phyloP scores from a whole-genome alignment of 1,140 invertebrate species.

The Drosophila neocordata region DNA sequence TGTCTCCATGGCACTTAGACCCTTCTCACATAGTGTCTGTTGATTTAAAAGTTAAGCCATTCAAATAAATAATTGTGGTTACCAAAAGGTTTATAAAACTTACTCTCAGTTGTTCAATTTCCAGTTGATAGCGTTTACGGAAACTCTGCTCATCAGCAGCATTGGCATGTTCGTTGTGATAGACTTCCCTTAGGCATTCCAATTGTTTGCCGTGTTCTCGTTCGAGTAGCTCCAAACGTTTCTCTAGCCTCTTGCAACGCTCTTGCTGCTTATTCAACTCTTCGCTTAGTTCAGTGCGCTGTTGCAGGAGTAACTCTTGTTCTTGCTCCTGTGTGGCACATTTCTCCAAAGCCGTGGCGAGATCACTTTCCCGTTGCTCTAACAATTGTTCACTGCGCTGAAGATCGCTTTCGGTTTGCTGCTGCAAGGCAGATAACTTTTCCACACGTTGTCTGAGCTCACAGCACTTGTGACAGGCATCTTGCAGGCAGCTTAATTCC shows the following conservation, averaged over 20 bases:
- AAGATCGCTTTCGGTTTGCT: conserved; percentile 68
- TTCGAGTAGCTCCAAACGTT: conserved; percentile 88
- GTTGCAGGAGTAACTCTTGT: conserved; percentile 62
- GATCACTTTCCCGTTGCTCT: conserved; percentile 67
- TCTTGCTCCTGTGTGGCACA: conserved; percentile 70
- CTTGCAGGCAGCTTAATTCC: conserved; percentile 80
- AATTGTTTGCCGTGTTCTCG: conserved; percentile 90
- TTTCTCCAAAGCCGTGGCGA: conserved; percentile 70
- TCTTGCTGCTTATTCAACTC: conserved; percentile 85
- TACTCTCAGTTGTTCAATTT: conserved; percentile 92
- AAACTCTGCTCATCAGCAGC: conserved; percentile 86
- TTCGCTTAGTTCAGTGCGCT: conserved; percentile 81
- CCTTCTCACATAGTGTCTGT: conserved; percentile 92
- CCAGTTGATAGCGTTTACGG: conserved; percentile 90
- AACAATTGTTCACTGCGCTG: conserved; percentile 67
- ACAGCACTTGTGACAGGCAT: conserved; percentile 83
- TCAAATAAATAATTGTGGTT: too few relatives aligned
- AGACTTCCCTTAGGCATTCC: conserved; percentile 88
- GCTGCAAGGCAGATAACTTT: conserved; percentile 54
- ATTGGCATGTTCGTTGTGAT: conserved; percentile 84
- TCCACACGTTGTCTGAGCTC: conserved; percentile 76
- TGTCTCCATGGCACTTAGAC: conserved; percentile 93
- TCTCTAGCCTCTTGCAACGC: conserved; percentile 87
- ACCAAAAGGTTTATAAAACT: conserved; percentile 30
- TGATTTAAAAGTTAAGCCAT: background rate